Evolutionary conservation across 2,888 invertebrate species (phyloP), one percentile per base, ranked within the genome.

Genomic region (Stegana nigrithorax): DNA sequence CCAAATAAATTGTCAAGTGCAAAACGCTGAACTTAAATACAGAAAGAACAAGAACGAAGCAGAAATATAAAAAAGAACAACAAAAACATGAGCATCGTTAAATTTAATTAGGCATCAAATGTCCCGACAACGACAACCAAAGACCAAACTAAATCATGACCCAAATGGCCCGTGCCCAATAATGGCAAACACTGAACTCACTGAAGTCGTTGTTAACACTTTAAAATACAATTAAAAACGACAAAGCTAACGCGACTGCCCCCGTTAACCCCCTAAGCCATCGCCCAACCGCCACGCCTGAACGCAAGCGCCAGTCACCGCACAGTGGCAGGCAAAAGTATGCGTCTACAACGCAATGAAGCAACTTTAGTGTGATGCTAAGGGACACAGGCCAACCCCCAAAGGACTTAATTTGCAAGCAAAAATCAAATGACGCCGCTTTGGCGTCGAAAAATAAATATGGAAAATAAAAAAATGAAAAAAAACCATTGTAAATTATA

Each of bases 61-160:
- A 26, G 21, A 36, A 36, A 21, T 10, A 55, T 73, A n/a, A n/a
- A n/a, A n/a, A n/a, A n/a, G n/a, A n/a, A n/a, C n/a, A n/a, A n/a
- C n/a, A n/a, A n/a, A n/a, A n/a, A n/a, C n/a, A n/a, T n/a, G n/a
- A n/a, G n/a, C 72, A 73, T 81, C 81, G 78, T 81, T 81, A 81
- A 75, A 80, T 79, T 81, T 81, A 81, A 81, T 81, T 81, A 81
- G 78, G 81, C 81, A 78, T 81, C 81, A 81, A 81, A 81, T 81
- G 73, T 76, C 81, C 75, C 69, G 73, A n/a, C n/a, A 71, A 27
- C 53, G 32, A 55, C 19, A 45, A 19, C 8, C 45, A 21, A 47
- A 32, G 53, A 50, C 50, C 63, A 66, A 51, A 69, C 72, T 79
- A 77, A 78, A 78, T 81, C 80, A 80, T 78, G 73, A 70, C 69